Conservation (phyloP, 2,888 invertebrate species). For the Charanyca ferruginea region DNA sequence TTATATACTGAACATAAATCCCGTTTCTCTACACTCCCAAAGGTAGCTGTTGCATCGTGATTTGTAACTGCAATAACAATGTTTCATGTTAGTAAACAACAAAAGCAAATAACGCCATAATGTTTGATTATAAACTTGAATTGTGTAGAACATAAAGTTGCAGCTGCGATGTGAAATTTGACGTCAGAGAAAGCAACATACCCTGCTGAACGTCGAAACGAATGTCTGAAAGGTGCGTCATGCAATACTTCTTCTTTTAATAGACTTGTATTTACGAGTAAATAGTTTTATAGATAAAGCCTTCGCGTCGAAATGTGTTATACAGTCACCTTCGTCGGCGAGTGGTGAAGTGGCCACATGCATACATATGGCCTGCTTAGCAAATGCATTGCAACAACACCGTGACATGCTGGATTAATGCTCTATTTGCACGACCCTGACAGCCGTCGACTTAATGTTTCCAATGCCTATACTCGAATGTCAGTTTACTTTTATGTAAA, state of each 20-base stretch:
- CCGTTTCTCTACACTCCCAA: too few relatives aligned
- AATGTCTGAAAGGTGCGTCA: slow-evolving; percentile 68
- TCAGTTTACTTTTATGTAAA: slow-evolving; percentile 53
- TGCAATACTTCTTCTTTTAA: slow-evolving; percentile 64
- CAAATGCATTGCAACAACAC: slow-evolving; percentile 80
- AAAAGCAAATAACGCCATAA: slow-evolving; percentile 46
- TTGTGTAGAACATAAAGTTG: slow-evolving; percentile 56
- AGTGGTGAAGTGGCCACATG: slow-evolving; percentile 68
- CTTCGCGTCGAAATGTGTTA: slow-evolving; percentile 60
- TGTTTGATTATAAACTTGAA: slow-evolving; percentile 57
- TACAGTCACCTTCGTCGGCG: slow-evolving; percentile 72
- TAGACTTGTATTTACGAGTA: slow-evolving; percentile 64
- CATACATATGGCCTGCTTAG: slow-evolving; percentile 83
- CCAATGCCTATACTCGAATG: slow-evolving; percentile 61
- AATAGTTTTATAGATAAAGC: slow-evolving; percentile 62
- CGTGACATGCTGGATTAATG: slow-evolving; percentile 80
- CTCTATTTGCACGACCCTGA: slow-evolving; percentile 76
- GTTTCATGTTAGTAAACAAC: slow-evolving; percentile 44
- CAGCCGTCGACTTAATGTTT: slow-evolving; percentile 67
- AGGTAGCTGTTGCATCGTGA: slow-evolving; percentile 1
- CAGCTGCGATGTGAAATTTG: slow-evolving; percentile 61
- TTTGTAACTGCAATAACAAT: slow-evolving; percentile 40
- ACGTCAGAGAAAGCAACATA: slow-evolving; percentile 71
- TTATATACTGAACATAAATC: background rate
- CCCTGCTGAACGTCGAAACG: slow-evolving; percentile 49